phyloP scores from a whole-genome alignment of 1,140 invertebrate species.

The Nebria ingens region DNA sequence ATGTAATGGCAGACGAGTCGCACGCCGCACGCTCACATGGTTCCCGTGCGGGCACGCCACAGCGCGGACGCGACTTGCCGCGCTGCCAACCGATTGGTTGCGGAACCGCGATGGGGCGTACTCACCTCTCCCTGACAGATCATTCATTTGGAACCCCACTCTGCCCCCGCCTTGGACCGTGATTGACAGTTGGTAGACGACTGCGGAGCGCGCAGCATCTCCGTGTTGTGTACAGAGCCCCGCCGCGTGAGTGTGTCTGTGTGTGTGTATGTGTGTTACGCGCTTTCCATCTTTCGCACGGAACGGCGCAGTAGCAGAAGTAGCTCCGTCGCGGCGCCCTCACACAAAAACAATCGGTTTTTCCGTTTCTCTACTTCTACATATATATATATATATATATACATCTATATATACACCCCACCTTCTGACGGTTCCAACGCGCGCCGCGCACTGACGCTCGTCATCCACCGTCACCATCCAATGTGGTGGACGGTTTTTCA shows the following conservation, averaged over 20 bases:
- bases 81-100: slow-evolving; percentile 20
- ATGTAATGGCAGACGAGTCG: slow-evolving; percentile 2
- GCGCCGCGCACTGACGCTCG: background rate
- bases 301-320: background rate
- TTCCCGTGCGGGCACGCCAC: slow-evolving; percentile 6
- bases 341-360: slow-evolving; percentile 9
- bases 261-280: slow-evolving; percentile 2
- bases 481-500: background rate
- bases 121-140: slow-evolving; percentile 28
- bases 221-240: slow-evolving; percentile 23
- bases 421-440: background rate
- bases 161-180: slow-evolving; percentile 38
- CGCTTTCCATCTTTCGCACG: slow-evolving; percentile 8
- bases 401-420: too few species aligned
- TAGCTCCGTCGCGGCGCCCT: slow-evolving; percentile 9
- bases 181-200: slow-evolving; percentile 58
- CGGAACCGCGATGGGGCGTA: slow-evolving; percentile 28
- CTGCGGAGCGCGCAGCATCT: slow-evolving; percentile 51
- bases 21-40: slow-evolving; percentile 14
- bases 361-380: background rate
- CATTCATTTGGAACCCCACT: slow-evolving; percentile 40
- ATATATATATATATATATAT: too few species aligned
- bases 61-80: slow-evolving; percentile 12
- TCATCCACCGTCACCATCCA: background rate
- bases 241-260: slow-evolving; percentile 17